Percentiles rank a stretch among this genome's conserved stretches.
phyloP scores from a whole-genome alignment of 2,888 invertebrate genomes.

The Baronia brevicornis region DNA sequence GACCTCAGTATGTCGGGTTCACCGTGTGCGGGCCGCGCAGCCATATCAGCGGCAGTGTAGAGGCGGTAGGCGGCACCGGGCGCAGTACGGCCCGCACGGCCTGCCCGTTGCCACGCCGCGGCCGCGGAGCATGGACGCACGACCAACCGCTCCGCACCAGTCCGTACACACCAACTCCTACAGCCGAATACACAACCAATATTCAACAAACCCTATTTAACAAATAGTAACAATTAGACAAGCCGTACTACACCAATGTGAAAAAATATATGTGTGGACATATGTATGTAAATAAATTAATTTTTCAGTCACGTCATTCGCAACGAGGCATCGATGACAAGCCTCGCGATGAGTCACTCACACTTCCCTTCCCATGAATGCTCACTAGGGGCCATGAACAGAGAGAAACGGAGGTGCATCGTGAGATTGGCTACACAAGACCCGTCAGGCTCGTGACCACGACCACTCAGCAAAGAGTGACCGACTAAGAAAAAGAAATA shows the following conservation, averaged over 20 bases:
- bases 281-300: too few relatives aligned
- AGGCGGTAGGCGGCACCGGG: constrained; percentile 91
- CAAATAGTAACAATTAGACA: background rate
- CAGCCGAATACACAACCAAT: constrained; percentile 3
- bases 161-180: constrained; percentile 85
- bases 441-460: too few relatives aligned
- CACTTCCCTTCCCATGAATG: too few relatives aligned
- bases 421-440: too few relatives aligned
- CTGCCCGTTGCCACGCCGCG: constrained; percentile 94
- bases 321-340: too few relatives aligned
- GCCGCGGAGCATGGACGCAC: constrained; percentile 91
- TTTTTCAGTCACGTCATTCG: too few relatives aligned
- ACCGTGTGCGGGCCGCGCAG: constrained; percentile 81
- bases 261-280: background rate
- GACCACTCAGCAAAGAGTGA: too few relatives aligned
- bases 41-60: constrained; percentile 81
- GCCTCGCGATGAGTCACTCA: too few relatives aligned
- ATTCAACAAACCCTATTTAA: background rate
- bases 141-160: constrained; percentile 88
- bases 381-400: too few relatives aligned
- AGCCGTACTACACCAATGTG: background rate
- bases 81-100: constrained; percentile 92
- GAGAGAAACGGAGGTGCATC: too few relatives aligned
- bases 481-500: too few relatives aligned
- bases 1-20: constrained; percentile 87